phyloP scores from a whole-genome alignment of 1,140 invertebrate genomes.

The Drosophila melanica region DNA sequence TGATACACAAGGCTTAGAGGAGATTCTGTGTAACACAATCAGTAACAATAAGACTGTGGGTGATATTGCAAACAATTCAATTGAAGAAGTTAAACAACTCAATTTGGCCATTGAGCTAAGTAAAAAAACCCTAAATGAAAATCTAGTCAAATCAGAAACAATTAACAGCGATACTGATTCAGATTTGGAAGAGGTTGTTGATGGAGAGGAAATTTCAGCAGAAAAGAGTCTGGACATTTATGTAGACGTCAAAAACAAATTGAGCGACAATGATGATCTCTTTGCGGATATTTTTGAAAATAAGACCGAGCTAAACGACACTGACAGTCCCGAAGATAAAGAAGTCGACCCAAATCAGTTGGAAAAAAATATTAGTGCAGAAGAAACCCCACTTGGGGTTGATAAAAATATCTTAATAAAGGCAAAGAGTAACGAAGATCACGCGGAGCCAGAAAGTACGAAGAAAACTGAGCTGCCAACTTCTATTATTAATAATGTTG shows the following conservation, averaged over 20 bases:
- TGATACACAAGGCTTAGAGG: constrained; percentile 55
- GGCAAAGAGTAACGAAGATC: constrained; percentile 34
- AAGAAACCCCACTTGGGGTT: not conserved
- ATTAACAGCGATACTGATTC: constrained; percentile 50
- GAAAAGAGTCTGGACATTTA: constrained; percentile 72
- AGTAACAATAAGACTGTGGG: constrained; percentile 1
- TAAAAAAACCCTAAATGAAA: constrained; percentile 6
- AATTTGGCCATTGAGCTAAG: constrained; percentile 52
- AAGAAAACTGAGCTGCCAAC: not conserved
- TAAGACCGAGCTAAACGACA: constrained; percentile 21
- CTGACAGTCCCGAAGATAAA: not conserved
- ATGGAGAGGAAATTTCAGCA: constrained; percentile 10
- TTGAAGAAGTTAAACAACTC: constrained; percentile 52
- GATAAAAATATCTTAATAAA: not conserved
- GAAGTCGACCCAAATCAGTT: not conserved
- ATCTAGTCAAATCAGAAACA: not conserved
- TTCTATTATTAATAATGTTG: constrained; percentile 58
- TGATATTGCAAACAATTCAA: constrained; percentile 30
- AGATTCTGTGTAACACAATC: constrained; percentile 11
- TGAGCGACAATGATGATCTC: constrained; percentile 87
- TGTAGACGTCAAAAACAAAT: constrained; percentile 68
- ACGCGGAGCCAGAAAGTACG: not conserved
- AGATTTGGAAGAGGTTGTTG: constrained; percentile 34
- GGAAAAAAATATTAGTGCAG: not conserved
- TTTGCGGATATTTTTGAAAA: constrained; percentile 87